Percentiles rank a stretch among this genome's conserved stretches.
These are phyloP conservation scores for Paramormyrops hopkinsi DNA, from an alignment of 2,797 vertebrate species.

Conservation along the genomic window DNA sequence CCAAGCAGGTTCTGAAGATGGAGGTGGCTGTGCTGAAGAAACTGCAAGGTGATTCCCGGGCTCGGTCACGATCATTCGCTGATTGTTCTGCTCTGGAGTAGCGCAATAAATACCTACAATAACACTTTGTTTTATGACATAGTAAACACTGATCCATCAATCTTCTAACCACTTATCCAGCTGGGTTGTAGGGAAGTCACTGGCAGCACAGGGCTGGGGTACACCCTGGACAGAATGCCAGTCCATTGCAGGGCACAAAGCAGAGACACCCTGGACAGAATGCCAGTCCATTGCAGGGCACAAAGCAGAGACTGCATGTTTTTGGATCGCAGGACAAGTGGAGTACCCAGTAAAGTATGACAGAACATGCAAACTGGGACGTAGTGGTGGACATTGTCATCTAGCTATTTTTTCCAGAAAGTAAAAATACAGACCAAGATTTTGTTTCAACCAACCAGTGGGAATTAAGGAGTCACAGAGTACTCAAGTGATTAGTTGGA, in stretches of 20 bases:
- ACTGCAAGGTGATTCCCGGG: slow-evolving; percentile 76
- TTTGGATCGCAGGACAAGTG: background rate
- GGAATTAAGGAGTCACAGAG: background rate
- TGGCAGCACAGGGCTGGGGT: background rate
- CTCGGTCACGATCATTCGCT: background rate
- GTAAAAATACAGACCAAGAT: background rate
- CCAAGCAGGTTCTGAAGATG: slow-evolving; percentile 98
- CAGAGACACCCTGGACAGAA: background rate
- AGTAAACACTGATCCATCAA: background rate
- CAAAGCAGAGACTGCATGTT: background rate
- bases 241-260: background rate
- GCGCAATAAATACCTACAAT: background rate
- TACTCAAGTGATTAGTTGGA: background rate
- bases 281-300: background rate
- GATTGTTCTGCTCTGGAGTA: background rate
- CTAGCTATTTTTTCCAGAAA: background rate
- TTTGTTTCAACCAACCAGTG: background rate
- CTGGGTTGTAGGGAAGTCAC: background rate
- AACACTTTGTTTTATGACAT: background rate
- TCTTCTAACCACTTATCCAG: background rate
- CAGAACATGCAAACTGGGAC: background rate
- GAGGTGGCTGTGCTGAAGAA: slow-evolving; percentile 98
- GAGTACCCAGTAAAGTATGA: background rate
- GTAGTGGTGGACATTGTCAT: background rate
- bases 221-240: background rate